Evolutionary conservation across 1,140 invertebrate species (phyloP), one percentile per base, ranked within the genome.

Genomic region (Aphelenchoides fujianensis): DNA sequence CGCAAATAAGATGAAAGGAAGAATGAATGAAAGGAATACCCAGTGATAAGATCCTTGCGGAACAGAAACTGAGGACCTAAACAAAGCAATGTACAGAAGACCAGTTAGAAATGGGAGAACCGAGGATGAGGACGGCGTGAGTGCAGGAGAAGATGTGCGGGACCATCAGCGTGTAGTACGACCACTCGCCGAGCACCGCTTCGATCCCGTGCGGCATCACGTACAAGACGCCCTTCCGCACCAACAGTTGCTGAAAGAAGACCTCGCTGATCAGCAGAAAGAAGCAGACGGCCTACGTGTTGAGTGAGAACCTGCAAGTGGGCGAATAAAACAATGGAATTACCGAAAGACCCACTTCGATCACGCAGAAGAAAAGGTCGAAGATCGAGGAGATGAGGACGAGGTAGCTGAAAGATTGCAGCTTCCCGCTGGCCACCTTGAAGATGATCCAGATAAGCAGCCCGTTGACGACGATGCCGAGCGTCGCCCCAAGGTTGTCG

Each of bases 91-190:
- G 12, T 16, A 48, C 41, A n/a, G n/a, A n/a, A n/a, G n/a, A n/a
- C n/a, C n/a, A n/a, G n/a, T n/a, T n/a, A n/a, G n/a, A n/a, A n/a
- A n/a, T n/a, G n/a, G n/a, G n/a, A n/a, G 23, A 48, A 48, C 41
- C 41, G 5, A 59, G 55, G 34, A 59, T 59, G 5, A 59, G 19
- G 34, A 59, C 55, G 5, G 55, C 5, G 23, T 59, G 55, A 5
- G 55, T 59, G 19, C 55, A 59, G 5, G 55, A 59, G 55, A 59
- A 59, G 7, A 59, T 59, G 55, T 59, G 55, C 19, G 55, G 55
- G 34, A 19, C 34, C 55, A 59, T 59, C 12, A 5, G 34, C 5
- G 34, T 16, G 55, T 59, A 59, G 34, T 59, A 23, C 7, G 55
- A 5, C 5, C 5, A 59, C 7, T 5, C 5, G 7, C 5, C 5